A percentile compares a stretch with the other conserved stretches of the same genome.
These are phyloP conservation scores for Aselliscus stoliczkanus DNA, from an alignment of 2,797 vertebrate genomes.

Conservation along the genomic window DNA sequence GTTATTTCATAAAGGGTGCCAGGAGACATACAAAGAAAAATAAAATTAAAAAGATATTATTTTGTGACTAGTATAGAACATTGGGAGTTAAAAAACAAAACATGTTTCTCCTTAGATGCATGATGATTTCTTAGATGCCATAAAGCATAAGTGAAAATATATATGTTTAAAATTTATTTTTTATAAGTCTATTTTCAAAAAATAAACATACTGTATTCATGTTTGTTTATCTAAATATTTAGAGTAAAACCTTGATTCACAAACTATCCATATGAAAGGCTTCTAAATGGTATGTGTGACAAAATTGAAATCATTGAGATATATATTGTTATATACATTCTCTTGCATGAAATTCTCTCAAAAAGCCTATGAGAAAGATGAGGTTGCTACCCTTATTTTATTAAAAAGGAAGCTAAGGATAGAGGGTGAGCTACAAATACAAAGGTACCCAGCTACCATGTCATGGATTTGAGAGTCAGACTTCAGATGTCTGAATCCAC, in stretches of 20 bases:
- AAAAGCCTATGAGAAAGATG: not conserved
- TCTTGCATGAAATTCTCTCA: not conserved
- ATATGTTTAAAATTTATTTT: conserved; percentile 12
- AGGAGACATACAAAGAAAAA: not conserved
- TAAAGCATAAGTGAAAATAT: not conserved
- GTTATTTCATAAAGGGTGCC: not conserved
- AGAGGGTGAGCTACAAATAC: not conserved
- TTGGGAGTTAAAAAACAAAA: not conserved
- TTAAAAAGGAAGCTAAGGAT: not conserved
- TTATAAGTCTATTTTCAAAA: not conserved
- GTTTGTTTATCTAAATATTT: not conserved
- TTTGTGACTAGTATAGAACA: not conserved
- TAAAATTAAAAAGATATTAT: not conserved
- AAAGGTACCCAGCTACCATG: not conserved
- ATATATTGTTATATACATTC: not conserved
- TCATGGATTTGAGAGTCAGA: not conserved
- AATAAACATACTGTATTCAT: not conserved
- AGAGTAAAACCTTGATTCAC: not conserved
- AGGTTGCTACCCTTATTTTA: not conserved
- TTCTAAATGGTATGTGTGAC: not conserved
- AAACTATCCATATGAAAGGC: not conserved
- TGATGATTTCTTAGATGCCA: not conserved
- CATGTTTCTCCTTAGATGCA: not conserved
- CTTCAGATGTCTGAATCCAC: not conserved
- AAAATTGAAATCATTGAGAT: not conserved